These are phyloP conservation scores for Alosa alosa DNA, from an alignment of 2,113 vertebrate species.

Conservation along the genomic window DNA sequence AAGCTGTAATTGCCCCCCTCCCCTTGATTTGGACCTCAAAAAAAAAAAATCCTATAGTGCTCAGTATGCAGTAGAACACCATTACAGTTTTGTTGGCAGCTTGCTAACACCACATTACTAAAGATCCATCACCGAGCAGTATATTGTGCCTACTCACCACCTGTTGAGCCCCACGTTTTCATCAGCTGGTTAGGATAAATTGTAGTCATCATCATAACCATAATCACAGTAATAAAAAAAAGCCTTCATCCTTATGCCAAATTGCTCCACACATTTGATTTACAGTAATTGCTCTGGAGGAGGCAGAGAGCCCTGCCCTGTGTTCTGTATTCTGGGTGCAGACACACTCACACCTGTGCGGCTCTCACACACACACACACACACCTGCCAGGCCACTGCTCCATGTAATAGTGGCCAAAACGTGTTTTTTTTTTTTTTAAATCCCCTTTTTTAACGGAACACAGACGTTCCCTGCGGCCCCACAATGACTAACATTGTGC, in stretches of 20 bases:
- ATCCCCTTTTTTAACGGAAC: slow-evolving; percentile 32
- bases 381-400: slow-evolving; percentile 46
- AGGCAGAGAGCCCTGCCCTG: slow-evolving; percentile 45
- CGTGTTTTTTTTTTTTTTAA: background rate
- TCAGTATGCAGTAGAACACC: slow-evolving; percentile 53
- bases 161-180: slow-evolving; percentile 68
- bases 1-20: slow-evolving; percentile 62
- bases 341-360: slow-evolving; percentile 22
- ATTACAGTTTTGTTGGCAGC: slow-evolving; percentile 50
- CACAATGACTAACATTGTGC: slow-evolving; percentile 70
- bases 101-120: slow-evolving; percentile 60
- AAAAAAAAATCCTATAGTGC: slow-evolving; percentile 51
- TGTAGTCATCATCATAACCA: slow-evolving; percentile 72
- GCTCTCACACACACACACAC: slow-evolving; percentile 14
- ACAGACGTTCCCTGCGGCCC: slow-evolving; percentile 59
- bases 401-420: slow-evolving; percentile 38
- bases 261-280: slow-evolving; percentile 68
- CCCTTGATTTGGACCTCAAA: slow-evolving; percentile 26
- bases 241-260: slow-evolving; percentile 68
- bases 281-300: slow-evolving; percentile 57
- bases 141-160: slow-evolving; percentile 73
- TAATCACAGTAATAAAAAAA: slow-evolving; percentile 72
- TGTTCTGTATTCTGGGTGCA: slow-evolving; percentile 35
- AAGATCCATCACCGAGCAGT: slow-evolving; percentile 69
- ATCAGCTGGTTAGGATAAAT: slow-evolving; percentile 75